These are phyloP conservation scores for Mnemiopsis leidyi DNA, from an alignment of 37 sponge, comb jelly and placozoan species.

Conservation along the genomic window DNA sequence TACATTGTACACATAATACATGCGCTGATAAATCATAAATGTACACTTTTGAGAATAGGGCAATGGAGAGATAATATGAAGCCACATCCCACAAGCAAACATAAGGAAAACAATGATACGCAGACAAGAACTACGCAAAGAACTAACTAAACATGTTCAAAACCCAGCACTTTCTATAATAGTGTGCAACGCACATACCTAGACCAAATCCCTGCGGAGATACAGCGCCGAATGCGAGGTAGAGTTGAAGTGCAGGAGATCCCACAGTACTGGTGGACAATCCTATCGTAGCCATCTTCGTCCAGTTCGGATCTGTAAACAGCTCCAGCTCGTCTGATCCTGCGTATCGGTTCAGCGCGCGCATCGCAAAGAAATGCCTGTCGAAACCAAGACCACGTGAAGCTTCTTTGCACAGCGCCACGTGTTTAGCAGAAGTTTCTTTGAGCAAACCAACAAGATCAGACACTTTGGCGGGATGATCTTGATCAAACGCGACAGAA, in stretches of 20 bases:
- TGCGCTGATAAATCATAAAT: too few relatives aligned
- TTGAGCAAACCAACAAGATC: slow-evolving; percentile 71
- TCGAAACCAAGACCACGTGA: slow-evolving; percentile 87
- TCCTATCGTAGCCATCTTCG: slow-evolving; percentile 77
- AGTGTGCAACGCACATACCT: background rate
- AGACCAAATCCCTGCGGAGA: slow-evolving; percentile 42
- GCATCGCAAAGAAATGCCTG: slow-evolving; percentile 89
- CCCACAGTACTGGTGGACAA: slow-evolving; percentile 91
- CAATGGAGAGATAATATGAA: too few relatives aligned
- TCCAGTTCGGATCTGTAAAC: slow-evolving; percentile 81
- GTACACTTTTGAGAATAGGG: too few relatives aligned
- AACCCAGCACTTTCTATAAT: too few relatives aligned
- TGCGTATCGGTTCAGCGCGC: slow-evolving; percentile 69
- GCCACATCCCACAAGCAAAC: too few relatives aligned
- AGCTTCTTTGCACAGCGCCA: slow-evolving; percentile 80
- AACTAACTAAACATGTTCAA: too few relatives aligned
- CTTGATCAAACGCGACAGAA: slow-evolving; percentile 76
- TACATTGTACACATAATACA: too few relatives aligned
- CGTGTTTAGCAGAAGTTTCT: slow-evolving; percentile 72
- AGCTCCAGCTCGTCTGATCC: slow-evolving; percentile 60
- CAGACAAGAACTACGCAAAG: too few relatives aligned
- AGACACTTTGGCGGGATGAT: slow-evolving; percentile 52
- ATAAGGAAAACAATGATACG: too few relatives aligned
- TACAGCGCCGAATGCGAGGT: slow-evolving; percentile 19
- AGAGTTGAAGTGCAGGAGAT: background rate